Evolutionary conservation across 2,113 vertebrate genomes (phyloP).

Genomic region (Geothlypis trichas): DNA sequence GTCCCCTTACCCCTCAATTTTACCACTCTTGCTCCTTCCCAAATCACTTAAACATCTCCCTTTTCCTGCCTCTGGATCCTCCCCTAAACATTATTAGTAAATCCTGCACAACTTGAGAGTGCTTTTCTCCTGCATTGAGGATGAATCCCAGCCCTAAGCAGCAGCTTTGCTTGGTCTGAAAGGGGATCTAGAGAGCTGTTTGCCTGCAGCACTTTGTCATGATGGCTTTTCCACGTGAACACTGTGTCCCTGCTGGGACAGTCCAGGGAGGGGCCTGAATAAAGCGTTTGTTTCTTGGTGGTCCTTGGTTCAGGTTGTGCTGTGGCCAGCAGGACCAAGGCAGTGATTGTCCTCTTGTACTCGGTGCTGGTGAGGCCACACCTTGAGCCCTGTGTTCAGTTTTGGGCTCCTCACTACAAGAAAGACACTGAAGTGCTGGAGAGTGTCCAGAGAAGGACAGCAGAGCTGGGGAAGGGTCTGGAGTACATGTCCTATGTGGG

Average conservation of each 20-base stretch:
- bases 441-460: not conserved
- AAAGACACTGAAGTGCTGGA: not conserved
- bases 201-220: not conserved
- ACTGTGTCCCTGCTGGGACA: not conserved
- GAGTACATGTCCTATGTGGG: no score
- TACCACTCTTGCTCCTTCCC: not conserved
- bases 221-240: not conserved
- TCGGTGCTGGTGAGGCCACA: accelerated
- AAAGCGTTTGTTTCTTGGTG: not conserved
- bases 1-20: not conserved
- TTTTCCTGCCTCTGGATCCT: not conserved
- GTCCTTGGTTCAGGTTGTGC: not conserved
- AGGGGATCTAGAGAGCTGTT: not conserved
- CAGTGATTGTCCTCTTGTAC: not conserved
- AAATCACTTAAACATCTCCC: not conserved
- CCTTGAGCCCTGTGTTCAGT: not conserved
- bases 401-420: not conserved
- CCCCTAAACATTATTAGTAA: not conserved
- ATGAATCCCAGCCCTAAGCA: not conserved
- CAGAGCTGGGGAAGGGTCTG: not conserved
- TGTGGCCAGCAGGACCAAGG: not conserved
- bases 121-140: not conserved
- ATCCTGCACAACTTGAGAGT: not conserved
- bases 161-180: not conserved
- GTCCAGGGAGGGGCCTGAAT: not conserved